Conservation (phyloP, 1,140 invertebrate species). For the Monomorium pharaonis region DNA sequence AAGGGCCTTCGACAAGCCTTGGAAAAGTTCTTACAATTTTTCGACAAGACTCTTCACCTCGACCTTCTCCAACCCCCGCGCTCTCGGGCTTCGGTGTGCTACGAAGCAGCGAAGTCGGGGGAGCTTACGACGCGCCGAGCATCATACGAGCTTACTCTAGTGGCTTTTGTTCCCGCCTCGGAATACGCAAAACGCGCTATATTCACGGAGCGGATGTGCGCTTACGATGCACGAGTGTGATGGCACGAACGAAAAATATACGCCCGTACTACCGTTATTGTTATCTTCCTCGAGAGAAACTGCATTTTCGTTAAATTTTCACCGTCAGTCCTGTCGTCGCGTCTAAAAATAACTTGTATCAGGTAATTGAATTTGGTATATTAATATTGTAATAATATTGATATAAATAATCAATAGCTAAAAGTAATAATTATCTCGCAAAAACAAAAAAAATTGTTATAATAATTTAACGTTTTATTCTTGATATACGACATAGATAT, state of each 20-base stretch:
- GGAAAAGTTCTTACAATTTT: slow-evolving; percentile 76
- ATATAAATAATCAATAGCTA: background rate
- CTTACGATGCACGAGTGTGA: background rate
- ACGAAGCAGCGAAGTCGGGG: background rate
- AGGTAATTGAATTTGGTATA: background rate
- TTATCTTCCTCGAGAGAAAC: background rate
- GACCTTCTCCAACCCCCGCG: background rate
- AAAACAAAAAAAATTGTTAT: background rate
- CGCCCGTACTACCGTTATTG: background rate
- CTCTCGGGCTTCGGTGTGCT: background rate
- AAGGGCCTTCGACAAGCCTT: slow-evolving; percentile 63
- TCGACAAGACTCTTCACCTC: slow-evolving; percentile 46
- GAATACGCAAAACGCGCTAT: slow-evolving; percentile 43
- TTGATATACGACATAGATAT: background rate
- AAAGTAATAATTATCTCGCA: background rate
- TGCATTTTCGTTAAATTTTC: slow-evolving; percentile 8
- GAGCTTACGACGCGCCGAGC: slow-evolving; percentile 43
- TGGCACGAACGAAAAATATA: background rate
- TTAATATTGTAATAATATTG: too few relatives aligned
- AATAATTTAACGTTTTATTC: background rate
- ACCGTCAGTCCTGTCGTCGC: background rate
- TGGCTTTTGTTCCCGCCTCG: slow-evolving; percentile 47
- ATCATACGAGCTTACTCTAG: slow-evolving; percentile 20
- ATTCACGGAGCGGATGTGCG: background rate
- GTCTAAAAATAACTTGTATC: background rate